Percentiles rank a stretch among this genome's conserved stretches.
These are phyloP conservation scores for Campaea margaritaria DNA, from an alignment of 2,888 invertebrate species.

Conservation along the genomic window DNA sequence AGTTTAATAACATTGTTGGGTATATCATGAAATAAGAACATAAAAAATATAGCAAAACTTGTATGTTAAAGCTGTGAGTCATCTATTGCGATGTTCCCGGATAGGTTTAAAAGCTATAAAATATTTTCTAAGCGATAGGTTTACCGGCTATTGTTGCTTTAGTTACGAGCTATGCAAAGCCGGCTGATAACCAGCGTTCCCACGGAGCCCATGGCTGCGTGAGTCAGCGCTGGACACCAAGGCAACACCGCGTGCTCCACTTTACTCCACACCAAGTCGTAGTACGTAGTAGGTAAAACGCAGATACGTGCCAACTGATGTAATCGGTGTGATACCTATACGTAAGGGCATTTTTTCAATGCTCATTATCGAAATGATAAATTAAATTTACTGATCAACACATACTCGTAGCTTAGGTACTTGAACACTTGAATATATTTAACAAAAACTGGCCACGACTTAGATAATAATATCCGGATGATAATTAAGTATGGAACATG, in stretches of 20 bases:
- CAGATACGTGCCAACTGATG: slow-evolving; percentile 70
- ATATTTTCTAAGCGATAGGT: slow-evolving; percentile 36
- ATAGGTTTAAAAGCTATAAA: slow-evolving; percentile 36
- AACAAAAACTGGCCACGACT: slow-evolving; percentile 39
- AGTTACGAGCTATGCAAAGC: slow-evolving; percentile 51
- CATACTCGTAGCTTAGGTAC: slow-evolving; percentile 1
- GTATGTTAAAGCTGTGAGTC: slow-evolving; percentile 2
- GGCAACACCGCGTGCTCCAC: slow-evolving; percentile 62
- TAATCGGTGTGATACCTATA: slow-evolving; percentile 47
- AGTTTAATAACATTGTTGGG: too few relatives aligned
- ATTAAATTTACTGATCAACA: slow-evolving; percentile 31
- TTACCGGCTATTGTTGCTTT: slow-evolving; percentile 47
- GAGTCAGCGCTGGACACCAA: slow-evolving; percentile 65
- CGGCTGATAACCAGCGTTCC: slow-evolving; percentile 56
- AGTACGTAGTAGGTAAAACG: slow-evolving; percentile 31
- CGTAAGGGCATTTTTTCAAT: slow-evolving; percentile 61
- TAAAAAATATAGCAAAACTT: background rate
- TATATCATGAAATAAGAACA: background rate
- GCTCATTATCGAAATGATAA: slow-evolving; percentile 32
- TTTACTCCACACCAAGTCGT: slow-evolving; percentile 34
- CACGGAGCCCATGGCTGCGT: slow-evolving; percentile 65
- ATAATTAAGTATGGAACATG: slow-evolving; percentile 29
- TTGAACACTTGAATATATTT: slow-evolving; percentile 18
- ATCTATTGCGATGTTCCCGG: slow-evolving; percentile 25
- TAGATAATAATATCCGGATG: slow-evolving; percentile 35